Conservation (phyloP, 2,888 invertebrate species). For the Pammene aurita region DNA sequence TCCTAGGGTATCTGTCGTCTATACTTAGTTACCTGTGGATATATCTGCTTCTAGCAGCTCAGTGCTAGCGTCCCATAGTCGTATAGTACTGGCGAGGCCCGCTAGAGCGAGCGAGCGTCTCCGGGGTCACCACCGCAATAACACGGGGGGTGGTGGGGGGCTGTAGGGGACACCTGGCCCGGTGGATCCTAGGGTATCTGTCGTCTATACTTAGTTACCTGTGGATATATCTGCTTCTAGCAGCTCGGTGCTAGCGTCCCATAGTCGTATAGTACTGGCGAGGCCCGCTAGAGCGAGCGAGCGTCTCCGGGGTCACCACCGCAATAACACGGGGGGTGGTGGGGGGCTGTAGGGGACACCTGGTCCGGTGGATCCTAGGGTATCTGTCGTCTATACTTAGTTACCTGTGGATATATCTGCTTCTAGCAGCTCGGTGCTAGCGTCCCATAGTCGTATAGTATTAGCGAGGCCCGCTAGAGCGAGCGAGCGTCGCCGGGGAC, state of each 20-base stretch:
- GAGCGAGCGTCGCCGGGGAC: slow-evolving; percentile 89
- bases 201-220: slow-evolving; percentile 66
- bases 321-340: too few species aligned
- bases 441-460: slow-evolving; percentile 94
- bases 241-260: slow-evolving; percentile 94
- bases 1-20: too few species aligned
- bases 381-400: not conserved
- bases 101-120: too few species aligned
- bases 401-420: slow-evolving; percentile 90
- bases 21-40: too few species aligned
- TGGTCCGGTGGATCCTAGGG: not conserved
- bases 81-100: too few species aligned
- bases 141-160: too few species aligned
- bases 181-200: too few species aligned
- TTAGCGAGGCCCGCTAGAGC: slow-evolving; percentile 91
- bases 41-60: too few species aligned
- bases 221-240: slow-evolving; percentile 90
- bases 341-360: slow-evolving; percentile 32
- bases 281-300: slow-evolving; percentile 93
- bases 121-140: too few species aligned
- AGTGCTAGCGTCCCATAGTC: too few species aligned
- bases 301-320: too few species aligned
- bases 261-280: slow-evolving; percentile 89
- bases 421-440: slow-evolving; percentile 89
- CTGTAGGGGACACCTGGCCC: too few species aligned